Evolutionary conservation across 2,797 vertebrate genomes (phyloP).

Genomic region (Helostoma temminkii): DNA sequence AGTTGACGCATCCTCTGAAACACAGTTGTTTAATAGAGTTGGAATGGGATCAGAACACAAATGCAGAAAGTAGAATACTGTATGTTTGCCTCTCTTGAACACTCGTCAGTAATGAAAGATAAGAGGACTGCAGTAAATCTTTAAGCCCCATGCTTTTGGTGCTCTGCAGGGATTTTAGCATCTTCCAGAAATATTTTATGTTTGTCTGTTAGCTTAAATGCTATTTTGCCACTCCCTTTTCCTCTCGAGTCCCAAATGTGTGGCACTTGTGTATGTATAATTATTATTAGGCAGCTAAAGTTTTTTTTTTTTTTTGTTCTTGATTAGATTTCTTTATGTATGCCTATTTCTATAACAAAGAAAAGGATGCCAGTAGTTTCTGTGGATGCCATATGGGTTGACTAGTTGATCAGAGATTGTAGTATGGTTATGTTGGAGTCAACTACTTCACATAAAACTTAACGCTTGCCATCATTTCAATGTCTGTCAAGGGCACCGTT

Average conservation of each 20-base stretch:
- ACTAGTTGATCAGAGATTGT: constrained; percentile 72
- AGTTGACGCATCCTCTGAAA: constrained; percentile 77
- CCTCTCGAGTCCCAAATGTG: constrained; percentile 61
- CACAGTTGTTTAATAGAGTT: constrained; percentile 81
- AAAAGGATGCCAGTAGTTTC: constrained; percentile 19
- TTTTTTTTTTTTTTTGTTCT: constrained; percentile 61
- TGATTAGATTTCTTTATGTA: constrained; percentile 32
- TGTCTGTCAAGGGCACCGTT: constrained; percentile 82
- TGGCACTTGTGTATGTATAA: constrained; percentile 55
- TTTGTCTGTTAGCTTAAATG: constrained; percentile 74
- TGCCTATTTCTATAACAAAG: constrained; percentile 37
- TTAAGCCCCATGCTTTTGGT: constrained; percentile 83
- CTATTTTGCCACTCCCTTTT: constrained; percentile 54
- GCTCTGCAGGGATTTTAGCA: constrained; percentile 83
- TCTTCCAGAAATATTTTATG: constrained; percentile 81
- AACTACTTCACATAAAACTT: constrained; percentile 81
- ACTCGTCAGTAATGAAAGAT: constrained; percentile 83
- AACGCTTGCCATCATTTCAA: constrained; percentile 77
- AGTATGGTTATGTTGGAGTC: constrained; percentile 72
- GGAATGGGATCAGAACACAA: constrained; percentile 83
- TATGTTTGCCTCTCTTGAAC: constrained; percentile 80
- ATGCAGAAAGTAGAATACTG: constrained; percentile 81
- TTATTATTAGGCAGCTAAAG: constrained; percentile 56
- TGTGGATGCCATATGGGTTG: constrained; percentile 53
- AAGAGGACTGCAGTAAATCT: constrained; percentile 83